A percentile compares a stretch with the other conserved stretches of the same genome.
Conservation (phyloP, 2,888 invertebrate species). For the Andrena camellia region DNA sequence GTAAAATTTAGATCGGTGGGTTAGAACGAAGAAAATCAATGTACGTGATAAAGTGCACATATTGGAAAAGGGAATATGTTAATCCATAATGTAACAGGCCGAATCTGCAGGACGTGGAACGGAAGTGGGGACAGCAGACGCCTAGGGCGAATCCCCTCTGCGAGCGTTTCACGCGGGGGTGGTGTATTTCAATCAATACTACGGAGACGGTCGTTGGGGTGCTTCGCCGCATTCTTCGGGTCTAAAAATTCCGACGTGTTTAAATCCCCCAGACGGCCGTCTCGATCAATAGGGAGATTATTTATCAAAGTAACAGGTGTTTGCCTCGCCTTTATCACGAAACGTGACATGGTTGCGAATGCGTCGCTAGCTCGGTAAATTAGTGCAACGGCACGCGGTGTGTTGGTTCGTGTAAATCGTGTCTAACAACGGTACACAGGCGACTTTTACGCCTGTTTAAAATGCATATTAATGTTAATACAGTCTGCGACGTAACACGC, state of each 20-base stretch:
- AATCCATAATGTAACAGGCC: neutral
- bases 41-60: neutral
- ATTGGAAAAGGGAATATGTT: neutral
- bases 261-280: constrained; percentile 40
- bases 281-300: constrained; percentile 41
- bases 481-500: constrained; percentile 34
- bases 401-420: constrained; percentile 40
- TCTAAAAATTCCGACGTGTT: constrained; percentile 57
- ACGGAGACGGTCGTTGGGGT: constrained; percentile 60
- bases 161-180: constrained; percentile 29
- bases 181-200: constrained; percentile 68
- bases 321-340: constrained; percentile 55
- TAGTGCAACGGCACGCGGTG: constrained; percentile 22
- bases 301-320: constrained; percentile 70
- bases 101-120: neutral
- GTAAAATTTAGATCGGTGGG: no score
- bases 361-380: constrained; percentile 28
- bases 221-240: constrained; percentile 63
- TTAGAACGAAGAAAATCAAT: neutral
- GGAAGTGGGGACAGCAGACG: constrained; percentile 7
- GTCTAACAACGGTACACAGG: constrained; percentile 39
- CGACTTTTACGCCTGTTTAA: constrained; percentile 34
- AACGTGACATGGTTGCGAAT: constrained; percentile 40
- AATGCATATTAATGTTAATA: constrained; percentile 52
- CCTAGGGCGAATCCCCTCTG: constrained; percentile 44